phyloP scores from a whole-genome alignment of 2,888 invertebrate genomes.

The Yponomeuta evonymella region DNA sequence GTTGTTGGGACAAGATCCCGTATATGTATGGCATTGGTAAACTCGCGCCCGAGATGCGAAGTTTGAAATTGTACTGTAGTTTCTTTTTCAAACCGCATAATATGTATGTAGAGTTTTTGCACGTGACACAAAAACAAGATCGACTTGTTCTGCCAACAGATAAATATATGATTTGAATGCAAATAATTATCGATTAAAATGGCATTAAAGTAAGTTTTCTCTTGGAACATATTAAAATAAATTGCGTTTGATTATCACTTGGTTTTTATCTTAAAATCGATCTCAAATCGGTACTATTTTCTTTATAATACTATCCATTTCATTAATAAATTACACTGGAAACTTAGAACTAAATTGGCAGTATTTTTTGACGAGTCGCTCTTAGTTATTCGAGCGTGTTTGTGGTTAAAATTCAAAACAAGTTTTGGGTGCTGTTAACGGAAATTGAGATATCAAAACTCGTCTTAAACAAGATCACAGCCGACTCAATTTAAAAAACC shows the following conservation, averaged over 20 bases:
- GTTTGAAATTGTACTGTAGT: too few species aligned
- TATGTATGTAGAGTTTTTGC: not conserved
- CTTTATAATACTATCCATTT: not conserved
- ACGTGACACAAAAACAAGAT: not conserved
- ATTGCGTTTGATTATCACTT: not conserved
- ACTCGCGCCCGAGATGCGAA: too few species aligned
- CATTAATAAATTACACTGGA: too few species aligned
- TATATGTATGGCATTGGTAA: too few species aligned
- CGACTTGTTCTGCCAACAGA: not conserved
- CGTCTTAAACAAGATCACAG: not conserved
- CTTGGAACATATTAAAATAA: not conserved
- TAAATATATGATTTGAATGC: not conserved
- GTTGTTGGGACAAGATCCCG: not conserved
- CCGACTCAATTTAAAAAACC: not conserved
- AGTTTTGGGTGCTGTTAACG: not conserved
- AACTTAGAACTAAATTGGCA: not conserved
- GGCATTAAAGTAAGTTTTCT: not conserved
- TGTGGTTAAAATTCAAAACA: not conserved
- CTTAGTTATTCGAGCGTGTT: not conserved
- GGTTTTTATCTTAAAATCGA: not conserved
- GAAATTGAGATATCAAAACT: not conserved
- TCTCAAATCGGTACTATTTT: not conserved
- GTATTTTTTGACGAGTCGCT: not conserved
- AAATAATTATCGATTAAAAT: not conserved
- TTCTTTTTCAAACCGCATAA: not conserved